Base-by-base conservation (phyloP, 2,797 vertebrate species). In the Serranus cabrilla region DNA sequence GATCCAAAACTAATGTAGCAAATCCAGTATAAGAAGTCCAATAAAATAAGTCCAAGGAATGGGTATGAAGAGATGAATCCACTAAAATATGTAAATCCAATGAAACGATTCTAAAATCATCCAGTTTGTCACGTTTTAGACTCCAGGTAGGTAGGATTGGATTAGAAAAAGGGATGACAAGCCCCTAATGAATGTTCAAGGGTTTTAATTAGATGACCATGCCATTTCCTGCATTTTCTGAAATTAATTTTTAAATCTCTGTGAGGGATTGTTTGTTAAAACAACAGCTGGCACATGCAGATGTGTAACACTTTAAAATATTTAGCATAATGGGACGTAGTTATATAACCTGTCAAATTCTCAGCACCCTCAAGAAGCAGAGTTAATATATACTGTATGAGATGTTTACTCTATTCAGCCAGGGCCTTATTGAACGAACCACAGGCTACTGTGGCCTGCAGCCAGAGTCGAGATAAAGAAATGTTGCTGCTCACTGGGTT, bases 391-490 rank as follows among this genome's bases (percentile, higher is more conserved):
- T 74, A 76, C 54, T 51, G 61, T 42, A 73, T 74, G 56, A 78
- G 43, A 43, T 66, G 66, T 84, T 84, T 81, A 59, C 51, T 75
- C 74, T 72, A 25, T 76, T 78, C 74, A 81, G 60, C 58, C 55
- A 43, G 42, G 70, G 72, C 76, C 70, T 86, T 76, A 68, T 46
- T 83, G 60, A 78, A 83, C 81, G 69, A 84, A 80, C 63, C 71
- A 67, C 67, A 37, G 68, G 65, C 69, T 62, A 20, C 42, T 76
- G 73, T 74, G 64, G 80, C 84, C 79, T 67, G 34, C 59, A 54
- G 79, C 84, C 65, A 77, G 70, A 82, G 25, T 68, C 52, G 46
- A 81, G 63, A 86, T 81, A 75, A 83, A 87, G 74, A 74, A 78
- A 82, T 46, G 57, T 61, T 86, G 76, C 61, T 34, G 60, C 80